Base-by-base conservation (phyloP, 2,888 invertebrate species). In the Trichopoda pennipes region DNA sequence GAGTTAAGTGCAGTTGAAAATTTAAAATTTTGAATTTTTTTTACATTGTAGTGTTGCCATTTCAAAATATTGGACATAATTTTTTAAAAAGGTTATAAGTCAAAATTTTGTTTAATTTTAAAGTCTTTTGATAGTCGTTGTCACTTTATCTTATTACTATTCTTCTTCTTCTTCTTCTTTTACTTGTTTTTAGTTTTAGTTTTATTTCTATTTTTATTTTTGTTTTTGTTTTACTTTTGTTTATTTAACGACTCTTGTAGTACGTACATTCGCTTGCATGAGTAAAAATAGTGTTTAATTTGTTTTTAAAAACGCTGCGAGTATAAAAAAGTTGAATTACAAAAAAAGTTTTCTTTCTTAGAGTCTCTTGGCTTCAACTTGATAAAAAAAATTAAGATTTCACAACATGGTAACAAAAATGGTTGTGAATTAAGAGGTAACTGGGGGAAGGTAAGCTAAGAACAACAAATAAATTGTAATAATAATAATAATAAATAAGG, bases 251-350 rank as follows among this genome's bases (percentile, higher is more conserved):
- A 17, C 60, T 44, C 23, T 0, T 49, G 23, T 6, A 60, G 19
- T 58, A 49, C 32, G n/a, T 49, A 14, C 1, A 21, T 60, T 14
- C 49, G 35, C 3, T 12, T 58, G 72, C 53, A 28, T 19, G 14
- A 10, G 42, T 42, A 47, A 49, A 61, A 72, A 61, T 53, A 53
- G 70, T 70, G 70, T 58, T 49, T 60, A 70, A 21, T 38, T 49
- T 60, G 10, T 17, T 2, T 55, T 35, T n/a, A 21, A 58, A 53
- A 61, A 72, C 51, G 28, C 51, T 72, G 60, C 51, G n/a, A 61
- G 3, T 28, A 58, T 32, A 12, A 60, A 72, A n/a, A 72, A 28
- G 51, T 9, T 42, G 28, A 3, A 56, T n/a, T n/a, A 72, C 32
- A 53, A 53, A 42, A 51, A 72, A 61, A 53, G 28, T 72, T 60